Conservation (phyloP, 2,113 vertebrate genomes). For the Ploceus nigricollis region DNA sequence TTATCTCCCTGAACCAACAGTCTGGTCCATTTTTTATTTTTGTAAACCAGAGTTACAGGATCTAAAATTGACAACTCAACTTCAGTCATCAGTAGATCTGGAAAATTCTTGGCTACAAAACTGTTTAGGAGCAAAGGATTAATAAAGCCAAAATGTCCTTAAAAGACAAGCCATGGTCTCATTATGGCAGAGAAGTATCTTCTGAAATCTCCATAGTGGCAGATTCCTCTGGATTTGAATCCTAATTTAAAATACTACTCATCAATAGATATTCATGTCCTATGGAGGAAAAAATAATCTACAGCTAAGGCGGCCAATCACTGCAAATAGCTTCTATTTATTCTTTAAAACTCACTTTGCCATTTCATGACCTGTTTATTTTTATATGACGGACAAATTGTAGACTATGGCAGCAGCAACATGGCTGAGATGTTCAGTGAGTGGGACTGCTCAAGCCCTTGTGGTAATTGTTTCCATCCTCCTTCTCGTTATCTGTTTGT, state of each 20-base stretch:
- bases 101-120: neutral
- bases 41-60: neutral
- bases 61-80: neutral
- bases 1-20: neutral
- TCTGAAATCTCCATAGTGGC: neutral
- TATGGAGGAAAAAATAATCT: neutral
- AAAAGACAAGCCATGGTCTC: neutral
- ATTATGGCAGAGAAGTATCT: neutral
- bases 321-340: neutral
- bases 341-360: slow-evolving; percentile 46
- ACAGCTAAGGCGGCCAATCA: neutral
- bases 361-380: slow-evolving; percentile 63
- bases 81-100: neutral
- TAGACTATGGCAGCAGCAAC: slow-evolving; percentile 30
- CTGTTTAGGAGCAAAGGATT: neutral
- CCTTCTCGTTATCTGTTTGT: slow-evolving; percentile 18
- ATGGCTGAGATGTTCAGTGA: slow-evolving; percentile 33
- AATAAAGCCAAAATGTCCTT: neutral
- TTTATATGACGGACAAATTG: slow-evolving; percentile 52
- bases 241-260: slow-evolving; percentile 9
- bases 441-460: neutral
- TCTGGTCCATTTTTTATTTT: neutral
- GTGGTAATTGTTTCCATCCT: slow-evolving; percentile 4
- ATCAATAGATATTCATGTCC: slow-evolving; percentile 19
- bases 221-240: neutral